Conservation (phyloP, 2,113 vertebrate genomes). For the Gulo gulo region DNA sequence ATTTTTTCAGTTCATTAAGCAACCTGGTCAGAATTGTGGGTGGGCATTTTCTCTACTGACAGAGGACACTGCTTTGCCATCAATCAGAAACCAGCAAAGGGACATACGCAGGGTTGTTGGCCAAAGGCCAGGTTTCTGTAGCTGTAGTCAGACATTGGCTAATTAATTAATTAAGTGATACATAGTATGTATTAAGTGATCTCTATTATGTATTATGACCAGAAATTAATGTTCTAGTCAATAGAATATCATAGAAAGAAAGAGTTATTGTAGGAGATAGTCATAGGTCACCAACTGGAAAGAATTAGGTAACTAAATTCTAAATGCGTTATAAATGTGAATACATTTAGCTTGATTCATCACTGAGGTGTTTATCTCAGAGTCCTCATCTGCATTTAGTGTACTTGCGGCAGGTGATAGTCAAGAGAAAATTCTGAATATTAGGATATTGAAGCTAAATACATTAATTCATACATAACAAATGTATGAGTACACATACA, state of each 20-base stretch:
- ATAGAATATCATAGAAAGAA: neutral
- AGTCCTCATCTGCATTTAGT: neutral
- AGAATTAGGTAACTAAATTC: neutral
- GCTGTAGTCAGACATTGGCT: neutral
- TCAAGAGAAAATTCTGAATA: neutral
- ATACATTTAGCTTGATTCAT: neutral
- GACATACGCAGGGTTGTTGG: neutral
- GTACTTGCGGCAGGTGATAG: neutral
- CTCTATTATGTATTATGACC: neutral
- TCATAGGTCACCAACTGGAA: neutral
- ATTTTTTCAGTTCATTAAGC: neutral
- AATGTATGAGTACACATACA: neutral
- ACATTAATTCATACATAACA: neutral
- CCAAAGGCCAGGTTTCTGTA: neutral
- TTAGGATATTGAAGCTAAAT: neutral
- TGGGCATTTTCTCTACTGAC: neutral
- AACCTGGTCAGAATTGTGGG: neutral
- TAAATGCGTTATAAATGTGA: neutral
- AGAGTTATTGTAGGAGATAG: neutral
- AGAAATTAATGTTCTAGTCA: neutral
- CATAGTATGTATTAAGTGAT: neutral
- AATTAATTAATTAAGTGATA: neutral
- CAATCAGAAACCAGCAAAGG: neutral
- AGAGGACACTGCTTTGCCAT: neutral
- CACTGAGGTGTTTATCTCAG: neutral